A percentile compares a stretch with the other conserved stretches of the same genome.
Evolutionary conservation across 2,113 vertebrate genomes (phyloP).

Genomic region (Lutjanus erythropterus): DNA sequence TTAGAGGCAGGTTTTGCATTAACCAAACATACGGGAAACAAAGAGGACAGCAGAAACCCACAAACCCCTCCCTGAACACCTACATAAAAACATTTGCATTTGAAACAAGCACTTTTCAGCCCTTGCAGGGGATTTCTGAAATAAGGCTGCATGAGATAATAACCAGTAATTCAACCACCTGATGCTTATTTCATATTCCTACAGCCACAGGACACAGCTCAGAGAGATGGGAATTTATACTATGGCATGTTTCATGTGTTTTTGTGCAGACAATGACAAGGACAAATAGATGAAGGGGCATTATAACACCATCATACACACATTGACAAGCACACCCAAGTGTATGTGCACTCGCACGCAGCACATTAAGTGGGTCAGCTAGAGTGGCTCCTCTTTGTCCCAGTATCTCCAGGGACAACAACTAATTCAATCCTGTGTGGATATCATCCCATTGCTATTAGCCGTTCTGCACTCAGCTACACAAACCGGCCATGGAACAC

Average conservation of each 20-base stretch:
- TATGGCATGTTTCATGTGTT: not conserved
- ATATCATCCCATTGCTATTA: constrained; percentile 68
- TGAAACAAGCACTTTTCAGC: not conserved
- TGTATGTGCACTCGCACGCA: constrained; percentile 33
- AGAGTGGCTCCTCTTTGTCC: constrained; percentile 53
- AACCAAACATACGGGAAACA: constrained; percentile 14
- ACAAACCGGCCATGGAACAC: constrained; percentile 5
- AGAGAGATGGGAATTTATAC: not conserved
- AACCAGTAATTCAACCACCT: constrained; percentile 24
- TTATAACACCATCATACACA: constrained; percentile 11
- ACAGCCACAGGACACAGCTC: not conserved
- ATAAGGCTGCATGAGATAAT: not conserved
- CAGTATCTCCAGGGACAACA: constrained; percentile 53
- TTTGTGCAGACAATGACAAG: constrained; percentile 7
- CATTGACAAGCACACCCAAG: constrained; percentile 33
- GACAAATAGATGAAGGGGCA: constrained; percentile 3
- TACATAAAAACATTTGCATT: constrained; percentile 7
- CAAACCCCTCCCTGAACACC: not conserved
- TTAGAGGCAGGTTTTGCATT: constrained; percentile 14
- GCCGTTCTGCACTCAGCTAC: constrained; percentile 22
- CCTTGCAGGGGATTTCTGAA: not conserved
- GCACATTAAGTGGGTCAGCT: constrained; percentile 69
- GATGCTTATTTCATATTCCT: constrained; percentile 21
- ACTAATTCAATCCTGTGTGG: constrained; percentile 71
- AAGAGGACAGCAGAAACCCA: constrained; percentile 1